Percentiles rank a stretch among this genome's conserved stretches.
Evolutionary conservation across 1,140 invertebrate species (phyloP).

Genomic region (Spodoptera frugiperda): DNA sequence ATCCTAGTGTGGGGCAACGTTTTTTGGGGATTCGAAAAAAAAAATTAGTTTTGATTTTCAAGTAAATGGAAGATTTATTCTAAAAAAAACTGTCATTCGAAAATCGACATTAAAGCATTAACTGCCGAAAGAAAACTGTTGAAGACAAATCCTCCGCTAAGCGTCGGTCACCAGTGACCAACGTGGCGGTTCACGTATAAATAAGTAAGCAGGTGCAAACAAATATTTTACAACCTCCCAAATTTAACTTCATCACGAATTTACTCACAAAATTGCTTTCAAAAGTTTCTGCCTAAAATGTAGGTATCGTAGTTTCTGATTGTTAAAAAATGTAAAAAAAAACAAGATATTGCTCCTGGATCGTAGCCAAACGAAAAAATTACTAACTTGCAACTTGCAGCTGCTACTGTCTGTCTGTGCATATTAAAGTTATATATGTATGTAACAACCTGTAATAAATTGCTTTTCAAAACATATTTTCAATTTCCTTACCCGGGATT

Average conservation of each 20-base stretch:
- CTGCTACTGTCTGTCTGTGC: conserved; percentile 7
- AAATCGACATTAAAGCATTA: too few relatives aligned
- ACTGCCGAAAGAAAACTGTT: too few relatives aligned
- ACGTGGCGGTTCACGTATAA: too few relatives aligned
- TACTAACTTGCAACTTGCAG: conserved; percentile 24
- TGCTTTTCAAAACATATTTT: neutral
- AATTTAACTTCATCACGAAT: neutral
- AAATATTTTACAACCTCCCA: too few relatives aligned
- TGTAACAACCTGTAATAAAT: conserved; percentile 19
- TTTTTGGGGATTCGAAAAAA: too few relatives aligned
- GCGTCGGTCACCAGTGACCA: too few relatives aligned
- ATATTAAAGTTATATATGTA: conserved; percentile 11
- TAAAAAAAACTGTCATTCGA: too few relatives aligned
- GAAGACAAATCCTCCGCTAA: too few relatives aligned
- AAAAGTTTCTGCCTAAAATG: neutral
- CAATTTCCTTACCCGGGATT: neutral
- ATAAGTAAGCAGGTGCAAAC: too few relatives aligned
- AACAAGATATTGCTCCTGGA: conserved; percentile 7
- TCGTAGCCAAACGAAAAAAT: conserved; percentile 22
- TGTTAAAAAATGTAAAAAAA: conserved; percentile 17
- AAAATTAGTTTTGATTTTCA: too few relatives aligned
- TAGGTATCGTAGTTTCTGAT: conserved; percentile 2
- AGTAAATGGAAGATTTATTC: too few relatives aligned
- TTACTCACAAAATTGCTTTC: neutral
- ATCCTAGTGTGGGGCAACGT: too few relatives aligned